Evolutionary conservation across 2,888 invertebrate genomes (phyloP).

Genomic region (Minunthozetes semirufus): DNA sequence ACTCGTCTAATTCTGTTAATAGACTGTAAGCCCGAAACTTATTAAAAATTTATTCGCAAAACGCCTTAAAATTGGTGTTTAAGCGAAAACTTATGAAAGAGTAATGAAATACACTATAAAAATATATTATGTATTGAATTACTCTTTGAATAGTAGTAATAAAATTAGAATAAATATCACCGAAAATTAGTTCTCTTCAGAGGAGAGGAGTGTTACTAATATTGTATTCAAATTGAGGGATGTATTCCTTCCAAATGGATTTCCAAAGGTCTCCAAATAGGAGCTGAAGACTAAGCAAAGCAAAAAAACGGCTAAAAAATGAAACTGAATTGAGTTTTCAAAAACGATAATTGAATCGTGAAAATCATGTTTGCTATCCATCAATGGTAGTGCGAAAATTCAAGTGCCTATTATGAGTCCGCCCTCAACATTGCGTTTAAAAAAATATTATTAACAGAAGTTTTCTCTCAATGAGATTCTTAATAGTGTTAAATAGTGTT

Average conservation of each 20-base stretch:
- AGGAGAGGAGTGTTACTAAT: neutral
- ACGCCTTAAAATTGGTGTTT: neutral
- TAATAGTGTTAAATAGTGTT: neutral
- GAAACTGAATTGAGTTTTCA: neutral
- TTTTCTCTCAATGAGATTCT: neutral
- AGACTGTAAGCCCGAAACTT: neutral
- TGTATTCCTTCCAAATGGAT: no score
- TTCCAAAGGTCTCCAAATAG: no score
- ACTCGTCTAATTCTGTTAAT: neutral
- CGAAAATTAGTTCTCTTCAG: neutral
- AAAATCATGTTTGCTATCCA: neutral
- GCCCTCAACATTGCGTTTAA: conserved; percentile 8
- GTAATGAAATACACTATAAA: neutral
- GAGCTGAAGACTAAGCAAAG: neutral
- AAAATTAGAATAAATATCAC: neutral
- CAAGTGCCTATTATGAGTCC: neutral
- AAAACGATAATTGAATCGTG: neutral
- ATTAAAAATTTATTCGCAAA: conserved; percentile 4
- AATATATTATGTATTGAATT: conserved; percentile 3
- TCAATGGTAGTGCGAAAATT: neutral
- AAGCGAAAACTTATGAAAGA: neutral
- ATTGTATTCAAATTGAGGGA: neutral
- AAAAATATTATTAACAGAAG: neutral
- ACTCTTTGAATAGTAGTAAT: neutral
- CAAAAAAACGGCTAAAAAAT: neutral